Percentiles rank a stretch among this genome's conserved stretches.
Conservation (phyloP, 1,140 invertebrate species). For the Mylabris phalerata region DNA sequence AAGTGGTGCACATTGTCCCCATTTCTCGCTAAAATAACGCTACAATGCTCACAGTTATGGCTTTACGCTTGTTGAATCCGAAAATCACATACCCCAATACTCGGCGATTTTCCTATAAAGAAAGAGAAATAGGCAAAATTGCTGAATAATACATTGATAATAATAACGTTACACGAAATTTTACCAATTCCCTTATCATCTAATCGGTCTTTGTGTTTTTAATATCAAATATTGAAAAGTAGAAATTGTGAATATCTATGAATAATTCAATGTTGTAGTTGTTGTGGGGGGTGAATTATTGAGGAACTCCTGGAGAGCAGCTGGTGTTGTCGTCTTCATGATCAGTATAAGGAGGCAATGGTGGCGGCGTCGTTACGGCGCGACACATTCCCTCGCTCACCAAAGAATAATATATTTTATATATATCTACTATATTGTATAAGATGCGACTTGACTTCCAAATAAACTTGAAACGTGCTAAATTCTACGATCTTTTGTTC, state of each 20-base stretch:
- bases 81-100: constrained; percentile 16
- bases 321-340: constrained; percentile 2
- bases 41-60: not conserved
- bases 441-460: constrained; percentile 7
- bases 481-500: too few species aligned
- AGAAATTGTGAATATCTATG: too few species aligned
- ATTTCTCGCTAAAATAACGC: too few species aligned
- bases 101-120: too few species aligned
- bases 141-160: constrained; percentile 9
- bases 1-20: too few species aligned
- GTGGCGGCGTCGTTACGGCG: not conserved
- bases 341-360: too few species aligned
- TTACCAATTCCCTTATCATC: too few species aligned
- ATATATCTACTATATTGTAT: not conserved
- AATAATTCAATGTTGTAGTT: too few species aligned
- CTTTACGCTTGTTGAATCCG: constrained; percentile 16
- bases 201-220: too few species aligned
- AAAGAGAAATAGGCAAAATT: constrained; percentile 1
- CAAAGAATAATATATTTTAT: constrained; percentile 3
- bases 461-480: not conserved
- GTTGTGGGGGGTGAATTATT: constrained; percentile 7
- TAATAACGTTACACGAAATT: not conserved
- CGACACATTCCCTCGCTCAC: not conserved
- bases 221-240: too few species aligned
- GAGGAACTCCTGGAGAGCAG: constrained; percentile 10